A percentile compares a stretch with the other conserved stretches of the same genome.
Conservation (phyloP, 2,797 vertebrate species). For the Rhinogobio ventralis region DNA sequence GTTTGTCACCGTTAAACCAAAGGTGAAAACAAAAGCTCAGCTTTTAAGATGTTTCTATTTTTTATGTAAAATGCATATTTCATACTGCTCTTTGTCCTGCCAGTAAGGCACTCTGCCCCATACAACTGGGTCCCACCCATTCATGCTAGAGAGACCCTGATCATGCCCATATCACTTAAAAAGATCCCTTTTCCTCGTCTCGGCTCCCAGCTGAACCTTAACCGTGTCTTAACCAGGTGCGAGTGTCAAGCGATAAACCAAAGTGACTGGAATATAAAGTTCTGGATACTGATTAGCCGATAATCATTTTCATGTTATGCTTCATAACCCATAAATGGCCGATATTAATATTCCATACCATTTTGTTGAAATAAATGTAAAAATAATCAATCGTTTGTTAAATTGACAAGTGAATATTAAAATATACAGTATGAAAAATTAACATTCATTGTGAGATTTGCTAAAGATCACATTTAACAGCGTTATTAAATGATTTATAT, state of each 20-base stretch:
- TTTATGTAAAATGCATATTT: slow-evolving; percentile 45
- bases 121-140: slow-evolving; percentile 58
- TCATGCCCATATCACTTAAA: slow-evolving; percentile 61
- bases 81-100: slow-evolving; percentile 73
- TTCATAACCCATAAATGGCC: not conserved
- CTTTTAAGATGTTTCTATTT: slow-evolving; percentile 8
- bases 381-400: not conserved
- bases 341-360: not conserved
- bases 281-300: not conserved
- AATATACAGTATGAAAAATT: not conserved
- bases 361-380: not conserved
- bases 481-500: not conserved
- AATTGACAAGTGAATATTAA: not conserved
- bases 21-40: slow-evolving; percentile 19
- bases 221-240: slow-evolving; percentile 32
- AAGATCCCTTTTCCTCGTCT: slow-evolving; percentile 55
- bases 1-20: slow-evolving; percentile 5
- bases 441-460: not conserved
- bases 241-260: not conserved
- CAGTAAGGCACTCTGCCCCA: slow-evolving; percentile 84
- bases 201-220: slow-evolving; percentile 34
- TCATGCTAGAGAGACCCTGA: slow-evolving; percentile 48
- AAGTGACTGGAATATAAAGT: not conserved
- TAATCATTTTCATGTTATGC: not conserved
- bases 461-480: not conserved